These are phyloP conservation scores for Doris montereyensis DNA, from an alignment of 2,888 invertebrate genomes.

Conservation along the genomic window DNA sequence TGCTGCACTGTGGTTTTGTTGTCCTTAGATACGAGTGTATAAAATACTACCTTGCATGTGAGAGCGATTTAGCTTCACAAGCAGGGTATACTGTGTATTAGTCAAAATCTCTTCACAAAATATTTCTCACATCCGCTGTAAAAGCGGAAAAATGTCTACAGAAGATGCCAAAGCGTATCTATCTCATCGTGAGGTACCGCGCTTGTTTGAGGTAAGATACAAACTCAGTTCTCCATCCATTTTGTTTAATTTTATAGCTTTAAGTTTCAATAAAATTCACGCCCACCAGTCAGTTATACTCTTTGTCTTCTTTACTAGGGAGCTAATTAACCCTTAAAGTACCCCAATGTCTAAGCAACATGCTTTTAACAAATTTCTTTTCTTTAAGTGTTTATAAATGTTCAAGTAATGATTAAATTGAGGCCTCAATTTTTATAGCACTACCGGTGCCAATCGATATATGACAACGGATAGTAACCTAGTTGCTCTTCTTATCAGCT, in stretches of 20 bases:
- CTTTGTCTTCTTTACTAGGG: too few species aligned
- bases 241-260: not conserved
- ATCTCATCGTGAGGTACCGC: constrained; percentile 73
- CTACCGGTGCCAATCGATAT: too few species aligned
- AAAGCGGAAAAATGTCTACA: constrained; percentile 69
- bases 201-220: constrained; percentile 74
- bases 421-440: too few species aligned
- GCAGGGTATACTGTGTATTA: constrained; percentile 35
- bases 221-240: too few species aligned
- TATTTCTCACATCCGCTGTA: constrained; percentile 60
- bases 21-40: constrained; percentile 61
- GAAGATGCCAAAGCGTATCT: constrained; percentile 74
- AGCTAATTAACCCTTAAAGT: too few species aligned
- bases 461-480: too few species aligned
- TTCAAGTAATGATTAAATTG: too few species aligned
- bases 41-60: constrained; percentile 9
- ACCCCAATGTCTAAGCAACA: too few species aligned
- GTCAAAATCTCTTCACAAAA: constrained; percentile 59
- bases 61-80: constrained; percentile 19
- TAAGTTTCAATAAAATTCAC: not conserved
- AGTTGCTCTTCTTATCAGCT: too few species aligned
- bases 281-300: not conserved
- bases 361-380: too few species aligned
- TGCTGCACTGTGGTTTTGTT: constrained; percentile 52
- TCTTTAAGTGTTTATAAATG: too few species aligned